A percentile compares a stretch with the other conserved stretches of the same genome.
phyloP scores from a whole-genome alignment of 2,113 vertebrate genomes.

The Dolichallabes microphthalmus region DNA sequence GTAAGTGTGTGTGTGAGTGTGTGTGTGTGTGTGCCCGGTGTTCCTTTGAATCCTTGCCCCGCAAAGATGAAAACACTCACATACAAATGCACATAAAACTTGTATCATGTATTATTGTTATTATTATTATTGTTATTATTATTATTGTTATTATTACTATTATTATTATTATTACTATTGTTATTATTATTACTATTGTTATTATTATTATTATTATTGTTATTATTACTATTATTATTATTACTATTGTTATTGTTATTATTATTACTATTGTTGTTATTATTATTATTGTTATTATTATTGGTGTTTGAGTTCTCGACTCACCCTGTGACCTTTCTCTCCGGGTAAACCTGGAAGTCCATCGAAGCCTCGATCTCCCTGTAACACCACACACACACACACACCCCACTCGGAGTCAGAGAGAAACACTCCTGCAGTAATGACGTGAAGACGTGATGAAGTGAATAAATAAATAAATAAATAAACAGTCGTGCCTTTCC shows the following conservation, averaged over 20 bases:
- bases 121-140: too few relatives aligned
- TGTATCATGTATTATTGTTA: too few relatives aligned
- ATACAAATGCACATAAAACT: too few relatives aligned
- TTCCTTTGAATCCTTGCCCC: too few relatives aligned
- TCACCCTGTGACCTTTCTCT: slow-evolving; percentile 96
- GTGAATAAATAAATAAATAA: neutral
- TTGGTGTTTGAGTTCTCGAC: slow-evolving; percentile 41
- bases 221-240: too few relatives aligned
- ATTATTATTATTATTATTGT: too few relatives aligned
- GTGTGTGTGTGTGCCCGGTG: too few relatives aligned
- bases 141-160: too few relatives aligned
- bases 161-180: neutral
- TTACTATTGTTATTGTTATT: too few relatives aligned
- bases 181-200: neutral
- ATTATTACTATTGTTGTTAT: neutral
- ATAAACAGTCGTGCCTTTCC: slow-evolving; percentile 76
- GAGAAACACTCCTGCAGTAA: neutral
- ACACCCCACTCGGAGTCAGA: neutral
- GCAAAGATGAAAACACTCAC: too few relatives aligned
- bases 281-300: neutral
- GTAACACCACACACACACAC: slow-evolving; percentile 52
- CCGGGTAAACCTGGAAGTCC: slow-evolving; percentile 96
- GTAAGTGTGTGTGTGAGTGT: too few relatives aligned
- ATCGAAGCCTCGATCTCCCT: slow-evolving; percentile 97
- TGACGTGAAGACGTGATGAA: neutral